Evolutionary conservation across 1,140 invertebrate species (phyloP).

Genomic region (Limonius californicus): DNA sequence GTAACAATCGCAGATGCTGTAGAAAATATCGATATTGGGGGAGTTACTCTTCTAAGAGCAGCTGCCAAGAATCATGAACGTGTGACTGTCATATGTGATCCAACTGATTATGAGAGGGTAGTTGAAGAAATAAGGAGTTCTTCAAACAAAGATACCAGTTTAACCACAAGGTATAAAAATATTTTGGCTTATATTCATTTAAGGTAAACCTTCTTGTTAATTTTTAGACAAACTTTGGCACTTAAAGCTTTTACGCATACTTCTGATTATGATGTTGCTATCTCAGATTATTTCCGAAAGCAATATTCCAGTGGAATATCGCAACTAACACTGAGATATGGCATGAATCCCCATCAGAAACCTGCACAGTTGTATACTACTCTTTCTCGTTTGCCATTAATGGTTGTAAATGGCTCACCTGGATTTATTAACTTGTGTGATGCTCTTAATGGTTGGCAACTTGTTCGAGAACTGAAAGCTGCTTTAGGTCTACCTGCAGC

Average conservation of each 20-base stretch:
- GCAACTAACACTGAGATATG: slow-evolving; percentile 86
- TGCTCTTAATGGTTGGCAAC: slow-evolving; percentile 94
- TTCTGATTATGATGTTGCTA: slow-evolving; percentile 88
- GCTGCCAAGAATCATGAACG: slow-evolving; percentile 97
- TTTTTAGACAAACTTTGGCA: slow-evolving; percentile 52
- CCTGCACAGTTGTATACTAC: slow-evolving; percentile 91
- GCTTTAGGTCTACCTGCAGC: slow-evolving; percentile 84
- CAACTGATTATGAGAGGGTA: slow-evolving; percentile 79
- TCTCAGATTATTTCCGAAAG: slow-evolving; percentile 93
- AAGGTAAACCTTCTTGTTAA: too few relatives aligned
- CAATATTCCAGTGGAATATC: slow-evolving; percentile 76
- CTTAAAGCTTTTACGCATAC: slow-evolving; percentile 96
- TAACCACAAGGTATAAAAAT: slow-evolving; percentile 69
- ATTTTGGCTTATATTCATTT: too few relatives aligned
- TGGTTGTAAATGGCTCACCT: slow-evolving; percentile 90
- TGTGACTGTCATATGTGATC: slow-evolving; percentile 93
- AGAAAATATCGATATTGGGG: slow-evolving; percentile 98
- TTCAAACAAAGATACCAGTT: slow-evolving; percentile 59
- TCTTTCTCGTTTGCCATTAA: slow-evolving; percentile 76
- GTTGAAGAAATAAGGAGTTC: slow-evolving; percentile 62
- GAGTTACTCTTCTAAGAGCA: slow-evolving; percentile 90
- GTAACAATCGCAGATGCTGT: slow-evolving; percentile 86
- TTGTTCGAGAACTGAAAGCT: slow-evolving; percentile 83
- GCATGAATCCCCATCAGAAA: slow-evolving; percentile 98
- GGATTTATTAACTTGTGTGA: slow-evolving; percentile 98